Evolutionary conservation across 2,888 invertebrate species (phyloP).

Genomic region (Phalera bucephala): DNA sequence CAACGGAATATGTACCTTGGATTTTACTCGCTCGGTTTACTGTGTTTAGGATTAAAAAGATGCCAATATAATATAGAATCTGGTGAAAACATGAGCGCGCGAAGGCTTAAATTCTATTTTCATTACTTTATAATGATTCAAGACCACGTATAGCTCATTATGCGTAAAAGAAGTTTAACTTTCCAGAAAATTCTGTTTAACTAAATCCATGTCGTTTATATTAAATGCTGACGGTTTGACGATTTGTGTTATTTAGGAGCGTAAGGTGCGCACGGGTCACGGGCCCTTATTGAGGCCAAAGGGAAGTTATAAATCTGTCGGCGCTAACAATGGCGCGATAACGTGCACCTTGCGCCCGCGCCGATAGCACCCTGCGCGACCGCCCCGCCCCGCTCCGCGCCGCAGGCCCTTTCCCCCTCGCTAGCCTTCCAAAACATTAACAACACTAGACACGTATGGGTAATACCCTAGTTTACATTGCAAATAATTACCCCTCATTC

Average conservation of each 20-base stretch:
- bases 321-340: conserved; percentile 80
- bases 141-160: too few relatives aligned
- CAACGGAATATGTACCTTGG: too few relatives aligned
- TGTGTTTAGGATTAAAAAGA: too few relatives aligned
- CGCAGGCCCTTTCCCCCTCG: conserved; percentile 14
- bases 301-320: conserved; percentile 83
- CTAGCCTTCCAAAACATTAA: conserved; percentile 32
- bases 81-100: too few relatives aligned
- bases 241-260: conserved; percentile 48
- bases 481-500: conserved; percentile 16
- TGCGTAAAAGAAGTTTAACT: too few relatives aligned
- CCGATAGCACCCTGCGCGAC: conserved; percentile 43
- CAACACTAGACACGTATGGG: conserved; percentile 18
- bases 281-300: conserved; percentile 82
- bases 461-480: conserved; percentile 26
- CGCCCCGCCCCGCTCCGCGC: conserved; percentile 16
- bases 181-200: too few relatives aligned
- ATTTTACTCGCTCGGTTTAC: too few relatives aligned
- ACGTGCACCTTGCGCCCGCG: conserved; percentile 72
- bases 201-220: background rate
- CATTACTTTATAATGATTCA: too few relatives aligned
- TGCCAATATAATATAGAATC: too few relatives aligned
- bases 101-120: too few relatives aligned
- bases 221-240: conserved; percentile 6
- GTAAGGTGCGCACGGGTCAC: conserved; percentile 64